Evolutionary conservation across 1,140 invertebrate species (phyloP), one percentile per base, ranked within the genome.

Genomic region (Diplogasteroides magnus): DNA sequence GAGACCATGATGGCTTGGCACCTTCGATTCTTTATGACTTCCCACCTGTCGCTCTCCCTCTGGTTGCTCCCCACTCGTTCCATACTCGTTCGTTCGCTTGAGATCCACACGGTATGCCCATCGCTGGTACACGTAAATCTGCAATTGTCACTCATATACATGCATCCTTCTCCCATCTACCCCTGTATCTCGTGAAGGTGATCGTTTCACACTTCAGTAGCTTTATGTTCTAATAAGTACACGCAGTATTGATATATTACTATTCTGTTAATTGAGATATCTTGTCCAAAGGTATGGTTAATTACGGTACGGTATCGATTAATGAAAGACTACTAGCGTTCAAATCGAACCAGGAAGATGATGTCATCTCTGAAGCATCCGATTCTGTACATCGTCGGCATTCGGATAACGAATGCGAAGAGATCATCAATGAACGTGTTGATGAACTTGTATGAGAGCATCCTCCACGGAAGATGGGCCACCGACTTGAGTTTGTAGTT

Each of bases 351-450:
- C 73, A 76, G 28, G 73, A 76, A 76, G 31, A 76, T 76, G 55
- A 76, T 76, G 32, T 76, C 74, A 61, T 76, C 74, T 83, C 95
- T 88, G 85, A 98, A 94, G 85, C 95, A 98, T 19, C 95, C 94
- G 62, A 88, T 83, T 62, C 88, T 80, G 82, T 98, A 98, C 87
- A 98, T 90, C 0, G 92, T 97, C 48, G 96, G 96, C 95, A 98
- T 98, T 86, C 96, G 96, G 73, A 98, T 98, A 67, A 98, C 93
- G 88, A 98, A 98, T 68, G 96, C 96, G 87, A 98, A 98, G 76
- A 98, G 94, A 85, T 98, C 96, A 86, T 98, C 96, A 80, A 98
- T 98, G 82, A 98, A 98, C 1, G 96, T 98, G 83, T 98, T 98
- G n/a, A 98, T 88, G 83, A 96, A 97, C 87, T 98, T 98, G 82